phyloP scores from a whole-genome alignment of 2,888 invertebrate species.

The Andrena dorsata region DNA sequence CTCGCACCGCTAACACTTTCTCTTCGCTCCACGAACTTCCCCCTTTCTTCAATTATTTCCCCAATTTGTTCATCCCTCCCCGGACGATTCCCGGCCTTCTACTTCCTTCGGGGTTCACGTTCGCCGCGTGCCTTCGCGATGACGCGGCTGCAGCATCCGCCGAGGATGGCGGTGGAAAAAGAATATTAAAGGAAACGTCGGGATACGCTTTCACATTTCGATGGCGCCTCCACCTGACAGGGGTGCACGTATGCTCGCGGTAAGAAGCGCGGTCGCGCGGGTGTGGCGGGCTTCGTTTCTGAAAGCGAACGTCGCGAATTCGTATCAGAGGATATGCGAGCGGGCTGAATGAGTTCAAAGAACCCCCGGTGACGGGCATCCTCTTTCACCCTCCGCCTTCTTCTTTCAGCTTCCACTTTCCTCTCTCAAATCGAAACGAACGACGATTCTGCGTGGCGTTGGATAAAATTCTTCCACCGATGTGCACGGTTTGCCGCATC shows the following conservation, averaged over 20 bases:
- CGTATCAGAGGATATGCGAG: slow-evolving; percentile 37
- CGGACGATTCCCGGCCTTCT: too few species aligned
- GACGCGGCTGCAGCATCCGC: background rate
- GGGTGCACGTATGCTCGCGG: slow-evolving; percentile 30
- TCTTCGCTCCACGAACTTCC: background rate
- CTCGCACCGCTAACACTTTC: background rate
- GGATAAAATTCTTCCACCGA: slow-evolving; percentile 11
- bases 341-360: slow-evolving; percentile 54
- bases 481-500: background rate
- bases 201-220: slow-evolving; percentile 68
- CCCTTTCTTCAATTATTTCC: background rate
- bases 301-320: slow-evolving; percentile 53
- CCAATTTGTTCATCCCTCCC: too few species aligned
- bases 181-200: slow-evolving; percentile 71
- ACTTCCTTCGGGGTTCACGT: background rate
- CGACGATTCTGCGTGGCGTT: slow-evolving; percentile 22
- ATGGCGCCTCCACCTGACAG: slow-evolving; percentile 47
- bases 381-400: slow-evolving; percentile 9
- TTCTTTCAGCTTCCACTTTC: slow-evolving; percentile 8
- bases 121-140: background rate
- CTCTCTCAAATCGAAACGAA: slow-evolving; percentile 36
- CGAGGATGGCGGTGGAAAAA: slow-evolving; percentile 31
- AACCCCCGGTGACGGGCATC: slow-evolving; percentile 22
- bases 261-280: slow-evolving; percentile 21
- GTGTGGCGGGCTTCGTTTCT: slow-evolving; percentile 44